phyloP scores from a whole-genome alignment of 2,113 vertebrate genomes.

The Zapornia atra region DNA sequence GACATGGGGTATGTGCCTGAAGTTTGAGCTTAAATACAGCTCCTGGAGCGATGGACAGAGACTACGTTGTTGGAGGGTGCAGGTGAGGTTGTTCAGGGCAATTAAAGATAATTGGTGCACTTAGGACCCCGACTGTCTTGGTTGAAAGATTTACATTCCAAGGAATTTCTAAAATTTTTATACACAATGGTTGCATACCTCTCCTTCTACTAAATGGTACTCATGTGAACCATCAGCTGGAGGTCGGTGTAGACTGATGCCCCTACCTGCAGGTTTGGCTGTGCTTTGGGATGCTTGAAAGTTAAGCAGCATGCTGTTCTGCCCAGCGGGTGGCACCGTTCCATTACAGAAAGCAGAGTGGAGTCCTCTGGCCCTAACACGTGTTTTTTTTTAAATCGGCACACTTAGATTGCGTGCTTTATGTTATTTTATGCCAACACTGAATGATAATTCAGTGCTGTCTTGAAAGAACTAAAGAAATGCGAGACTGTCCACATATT shows the following conservation, averaged over 20 bases:
- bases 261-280: background rate
- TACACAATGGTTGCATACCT: background rate
- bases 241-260: background rate
- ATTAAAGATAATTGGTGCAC: background rate
- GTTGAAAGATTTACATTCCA: background rate
- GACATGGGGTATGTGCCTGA: background rate
- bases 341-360: background rate
- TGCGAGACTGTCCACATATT: rapidly evolving
- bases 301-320: background rate
- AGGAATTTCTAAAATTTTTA: background rate
- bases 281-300: background rate
- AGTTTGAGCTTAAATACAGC: background rate
- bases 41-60: background rate
- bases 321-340: background rate
- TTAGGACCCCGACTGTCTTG: background rate
- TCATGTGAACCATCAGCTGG: background rate
- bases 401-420: too few relatives aligned
- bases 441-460: rapidly evolving
- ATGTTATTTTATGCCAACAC: too few relatives aligned
- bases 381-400: too few relatives aligned
- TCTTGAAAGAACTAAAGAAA: background rate
- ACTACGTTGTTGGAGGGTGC: background rate
- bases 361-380: rapidly evolving
- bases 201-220: background rate
- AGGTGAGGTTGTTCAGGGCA: background rate